phyloP scores from a whole-genome alignment of 1,140 invertebrate genomes.

The Meloidogyne floridensis region DNA sequence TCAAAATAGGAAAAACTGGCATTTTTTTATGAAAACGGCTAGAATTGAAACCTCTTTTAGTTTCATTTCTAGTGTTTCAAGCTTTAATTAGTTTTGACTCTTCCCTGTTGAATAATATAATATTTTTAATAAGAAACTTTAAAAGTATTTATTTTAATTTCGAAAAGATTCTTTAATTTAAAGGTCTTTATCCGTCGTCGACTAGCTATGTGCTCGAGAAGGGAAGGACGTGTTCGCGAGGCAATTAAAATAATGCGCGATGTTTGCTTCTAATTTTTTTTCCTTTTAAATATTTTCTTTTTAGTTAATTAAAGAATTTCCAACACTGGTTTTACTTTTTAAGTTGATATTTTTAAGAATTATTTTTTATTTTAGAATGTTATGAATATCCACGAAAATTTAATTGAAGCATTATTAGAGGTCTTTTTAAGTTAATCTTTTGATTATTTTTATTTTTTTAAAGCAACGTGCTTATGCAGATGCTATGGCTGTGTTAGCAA shows the following conservation, averaged over 20 bases:
- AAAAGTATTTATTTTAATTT: not conserved
- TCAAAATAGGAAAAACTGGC: no score
- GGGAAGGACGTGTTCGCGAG: conserved; percentile 88
- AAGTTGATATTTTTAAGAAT: conserved; percentile 9
- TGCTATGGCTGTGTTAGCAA: conserved; percentile 89
- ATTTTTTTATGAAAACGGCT: no score
- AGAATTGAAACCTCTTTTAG: no score
- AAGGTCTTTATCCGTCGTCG: conserved; percentile 66
- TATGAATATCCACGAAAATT: conserved; percentile 93
- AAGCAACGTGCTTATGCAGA: conserved; percentile 94
- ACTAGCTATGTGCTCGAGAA: conserved; percentile 92
- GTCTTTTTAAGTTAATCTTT: not conserved
- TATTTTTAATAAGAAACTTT: not conserved
- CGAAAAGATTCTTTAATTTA: not conserved
- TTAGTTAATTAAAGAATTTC: conserved; percentile 33
- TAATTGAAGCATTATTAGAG: conserved; percentile 87
- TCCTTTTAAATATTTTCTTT: conserved; percentile 21
- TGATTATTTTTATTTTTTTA: not conserved
- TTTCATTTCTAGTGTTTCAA: no score
- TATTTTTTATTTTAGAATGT: conserved; percentile 72
- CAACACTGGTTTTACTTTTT: conserved; percentile 28
- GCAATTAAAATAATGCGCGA: conserved; percentile 95
- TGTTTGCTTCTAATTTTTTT: conserved; percentile 67
- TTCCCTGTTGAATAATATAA: not conserved
- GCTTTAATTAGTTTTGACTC: conserved; percentile 50